A percentile compares a stretch with the other conserved stretches of the same genome.
Conservation (phyloP, 2,888 invertebrate genomes). For the Macrophya annulata region DNA sequence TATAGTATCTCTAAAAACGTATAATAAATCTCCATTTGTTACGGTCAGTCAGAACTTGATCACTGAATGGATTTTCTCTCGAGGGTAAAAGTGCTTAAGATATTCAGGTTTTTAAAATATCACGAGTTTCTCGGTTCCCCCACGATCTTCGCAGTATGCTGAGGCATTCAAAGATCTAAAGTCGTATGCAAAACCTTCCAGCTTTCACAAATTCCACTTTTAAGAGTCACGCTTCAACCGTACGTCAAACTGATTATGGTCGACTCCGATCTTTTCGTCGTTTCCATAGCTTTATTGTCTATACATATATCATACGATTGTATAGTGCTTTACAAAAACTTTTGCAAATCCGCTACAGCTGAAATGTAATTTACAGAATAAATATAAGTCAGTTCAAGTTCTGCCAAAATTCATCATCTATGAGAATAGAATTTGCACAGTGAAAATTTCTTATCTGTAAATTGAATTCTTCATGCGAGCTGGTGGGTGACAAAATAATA, state of each 20-base stretch:
- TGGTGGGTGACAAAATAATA: too few species aligned
- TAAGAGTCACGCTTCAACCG: neutral
- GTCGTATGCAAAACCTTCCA: conserved; percentile 1
- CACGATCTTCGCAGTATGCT: neutral
- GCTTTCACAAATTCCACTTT: conserved; percentile 27
- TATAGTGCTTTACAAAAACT: neutral
- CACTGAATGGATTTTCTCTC: neutral
- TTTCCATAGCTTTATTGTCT: neutral
- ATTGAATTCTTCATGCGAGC: neutral
- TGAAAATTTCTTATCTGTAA: neutral
- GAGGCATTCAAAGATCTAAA: neutral
- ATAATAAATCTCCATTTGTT: conserved; percentile 32
- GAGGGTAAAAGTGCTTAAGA: conserved; percentile 4
- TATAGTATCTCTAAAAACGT: neutral
- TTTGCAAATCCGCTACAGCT: neutral
- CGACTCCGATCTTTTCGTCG: neutral
- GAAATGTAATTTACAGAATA: neutral
- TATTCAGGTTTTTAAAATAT: neutral
- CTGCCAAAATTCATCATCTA: neutral
- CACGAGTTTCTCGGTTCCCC: neutral
- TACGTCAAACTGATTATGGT: neutral
- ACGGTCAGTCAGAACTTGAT: neutral
- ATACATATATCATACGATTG: neutral
- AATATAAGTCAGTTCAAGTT: neutral
- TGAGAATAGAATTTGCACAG: neutral